These are phyloP conservation scores for Thripadectes ignobilis DNA, from an alignment of 2,797 vertebrate genomes.

Conservation along the genomic window DNA sequence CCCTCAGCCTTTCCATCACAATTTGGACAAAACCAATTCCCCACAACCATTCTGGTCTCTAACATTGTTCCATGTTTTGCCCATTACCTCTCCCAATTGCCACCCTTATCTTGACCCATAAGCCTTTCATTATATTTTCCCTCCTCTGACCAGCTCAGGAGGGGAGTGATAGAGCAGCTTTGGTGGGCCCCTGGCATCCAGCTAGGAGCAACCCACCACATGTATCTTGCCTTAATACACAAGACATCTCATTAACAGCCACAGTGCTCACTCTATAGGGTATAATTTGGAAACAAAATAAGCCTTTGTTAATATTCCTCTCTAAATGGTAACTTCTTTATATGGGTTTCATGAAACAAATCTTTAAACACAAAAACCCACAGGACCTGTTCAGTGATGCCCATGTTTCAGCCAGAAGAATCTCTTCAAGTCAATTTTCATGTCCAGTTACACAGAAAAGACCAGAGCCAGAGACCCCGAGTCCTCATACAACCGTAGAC, in stretches of 20 bases:
- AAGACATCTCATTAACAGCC: neutral
- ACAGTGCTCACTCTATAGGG: neutral
- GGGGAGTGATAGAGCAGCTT: neutral
- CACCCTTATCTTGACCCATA: neutral
- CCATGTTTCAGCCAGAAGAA: neutral
- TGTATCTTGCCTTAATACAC: neutral
- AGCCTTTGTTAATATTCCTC: constrained; percentile 3
- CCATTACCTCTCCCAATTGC: neutral
- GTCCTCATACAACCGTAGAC: neutral
- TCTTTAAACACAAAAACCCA: neutral
- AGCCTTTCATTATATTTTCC: neutral
- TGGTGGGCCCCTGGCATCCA: neutral
- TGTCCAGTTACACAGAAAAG: neutral
- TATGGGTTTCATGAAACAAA: neutral
- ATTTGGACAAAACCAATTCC: neutral
- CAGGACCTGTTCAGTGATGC: neutral
- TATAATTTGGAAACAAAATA: neutral
- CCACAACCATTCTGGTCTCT: neutral
- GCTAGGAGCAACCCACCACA: neutral
- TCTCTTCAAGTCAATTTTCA: neutral
- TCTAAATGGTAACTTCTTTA: neutral
- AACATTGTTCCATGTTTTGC: neutral
- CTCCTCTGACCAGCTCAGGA: neutral
- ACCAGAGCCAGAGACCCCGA: neutral
- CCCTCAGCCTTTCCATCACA: neutral